Percentiles rank a stretch among this genome's conserved stretches.
These are phyloP conservation scores for Engystomops pustulosus DNA, from an alignment of 2,113 vertebrate genomes.

Conservation along the genomic window DNA sequence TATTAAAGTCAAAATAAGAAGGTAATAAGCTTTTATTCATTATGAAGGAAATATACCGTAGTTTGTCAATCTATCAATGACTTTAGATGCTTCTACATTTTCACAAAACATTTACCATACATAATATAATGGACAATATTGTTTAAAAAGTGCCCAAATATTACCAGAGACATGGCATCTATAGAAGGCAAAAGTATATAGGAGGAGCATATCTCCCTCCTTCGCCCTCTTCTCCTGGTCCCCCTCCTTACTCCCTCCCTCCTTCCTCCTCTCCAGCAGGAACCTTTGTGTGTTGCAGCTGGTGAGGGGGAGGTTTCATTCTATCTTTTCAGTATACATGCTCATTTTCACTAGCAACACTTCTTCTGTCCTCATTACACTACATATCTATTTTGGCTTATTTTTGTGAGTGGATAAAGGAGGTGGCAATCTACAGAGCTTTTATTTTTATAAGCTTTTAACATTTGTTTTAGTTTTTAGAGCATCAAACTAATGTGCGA, in stretches of 20 bases:
- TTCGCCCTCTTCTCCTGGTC: neutral
- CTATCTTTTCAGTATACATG: constrained; percentile 48
- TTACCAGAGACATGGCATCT: constrained; percentile 6
- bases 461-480: neutral
- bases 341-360: constrained; percentile 24
- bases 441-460: neutral
- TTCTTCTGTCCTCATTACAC: constrained; percentile 30
- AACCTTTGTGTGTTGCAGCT: constrained; percentile 39
- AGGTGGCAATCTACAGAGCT: neutral
- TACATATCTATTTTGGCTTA: constrained; percentile 21
- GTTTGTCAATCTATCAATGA: neutral
- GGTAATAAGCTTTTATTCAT: neutral
- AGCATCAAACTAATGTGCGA: neutral
- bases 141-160: neutral
- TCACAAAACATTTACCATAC: neutral
- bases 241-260: constrained; percentile 20
- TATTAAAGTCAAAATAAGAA: neutral
- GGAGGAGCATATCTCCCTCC: constrained; percentile 45
- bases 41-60: neutral
- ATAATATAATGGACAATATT: neutral
- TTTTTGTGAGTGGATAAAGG: neutral
- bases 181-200: constrained; percentile 33
- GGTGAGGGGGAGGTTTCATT: constrained; percentile 30
- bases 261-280: constrained; percentile 39
- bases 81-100: neutral